phyloP scores from a whole-genome alignment of 2,888 invertebrate genomes.

The Lepidochrysops patricia region DNA sequence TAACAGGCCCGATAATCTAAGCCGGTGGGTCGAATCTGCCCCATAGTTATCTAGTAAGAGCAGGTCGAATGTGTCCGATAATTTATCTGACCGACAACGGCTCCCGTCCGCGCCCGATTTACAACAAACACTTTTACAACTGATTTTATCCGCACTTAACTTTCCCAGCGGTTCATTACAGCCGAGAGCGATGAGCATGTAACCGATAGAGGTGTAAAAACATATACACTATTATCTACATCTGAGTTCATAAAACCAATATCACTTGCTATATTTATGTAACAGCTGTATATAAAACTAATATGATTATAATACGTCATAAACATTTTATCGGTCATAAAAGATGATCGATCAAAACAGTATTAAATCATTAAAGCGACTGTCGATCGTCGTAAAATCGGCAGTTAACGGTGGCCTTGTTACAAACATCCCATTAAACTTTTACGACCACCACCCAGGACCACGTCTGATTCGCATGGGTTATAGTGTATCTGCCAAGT shows the following conservation, averaged over 20 bases:
- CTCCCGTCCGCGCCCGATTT: conserved; percentile 60
- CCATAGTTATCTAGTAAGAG: background rate
- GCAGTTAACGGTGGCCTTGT: background rate
- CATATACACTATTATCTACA: no score
- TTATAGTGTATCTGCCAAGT: no score
- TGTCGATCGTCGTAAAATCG: conserved; percentile 6
- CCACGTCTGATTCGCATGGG: background rate
- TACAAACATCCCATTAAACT: background rate
- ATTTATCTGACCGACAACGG: conserved; percentile 62
- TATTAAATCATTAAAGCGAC: conserved; percentile 9
- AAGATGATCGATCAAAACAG: conserved; percentile 6
- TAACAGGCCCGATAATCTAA: background rate
- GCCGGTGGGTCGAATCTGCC: background rate
- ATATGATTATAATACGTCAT: background rate
- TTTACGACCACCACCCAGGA: background rate
- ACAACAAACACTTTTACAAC: conserved; percentile 67
- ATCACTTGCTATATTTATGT: no score
- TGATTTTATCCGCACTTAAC: conserved; percentile 69
- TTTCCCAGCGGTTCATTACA: conserved; percentile 58
- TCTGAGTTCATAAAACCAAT: no score
- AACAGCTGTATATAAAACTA: background rate
- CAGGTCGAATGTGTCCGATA: conserved; percentile 49
- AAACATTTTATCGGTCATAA: conserved; percentile 2
- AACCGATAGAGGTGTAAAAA: no score
- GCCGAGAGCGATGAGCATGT: conserved; percentile 14